Evolutionary conservation across 2,888 invertebrate species (phyloP).

Genomic region (Atherix ibis): DNA sequence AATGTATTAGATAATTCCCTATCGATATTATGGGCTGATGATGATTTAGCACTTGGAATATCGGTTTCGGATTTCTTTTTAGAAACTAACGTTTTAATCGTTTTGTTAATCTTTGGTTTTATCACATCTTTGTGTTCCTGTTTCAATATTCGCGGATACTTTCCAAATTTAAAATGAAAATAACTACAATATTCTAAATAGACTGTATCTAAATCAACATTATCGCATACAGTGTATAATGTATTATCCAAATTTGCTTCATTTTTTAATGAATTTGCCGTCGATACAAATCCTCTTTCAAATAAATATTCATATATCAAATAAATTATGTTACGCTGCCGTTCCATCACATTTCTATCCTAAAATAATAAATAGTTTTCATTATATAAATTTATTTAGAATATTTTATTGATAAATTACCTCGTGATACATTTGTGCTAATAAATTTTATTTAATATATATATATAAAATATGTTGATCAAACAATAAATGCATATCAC

Average conservation of each 20-base stretch:
- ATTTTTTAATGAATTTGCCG: slow-evolving; percentile 45
- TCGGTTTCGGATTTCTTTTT: background rate
- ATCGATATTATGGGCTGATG: background rate
- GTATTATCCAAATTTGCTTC: slow-evolving; percentile 54
- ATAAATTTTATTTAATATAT: too few species aligned
- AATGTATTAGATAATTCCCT: slow-evolving; percentile 7
- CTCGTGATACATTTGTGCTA: too few species aligned
- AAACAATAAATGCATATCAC: too few species aligned
- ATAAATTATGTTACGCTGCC: slow-evolving; percentile 40
- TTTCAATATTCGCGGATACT: slow-evolving; percentile 66
- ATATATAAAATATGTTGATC: too few species aligned
- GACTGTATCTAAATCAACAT: slow-evolving; percentile 76
- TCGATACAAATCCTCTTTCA: slow-evolving; percentile 46
- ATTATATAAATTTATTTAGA: too few species aligned
- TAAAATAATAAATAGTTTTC: too few species aligned
- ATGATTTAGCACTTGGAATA: background rate
- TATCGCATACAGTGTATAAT: slow-evolving; percentile 67
- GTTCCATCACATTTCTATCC: slow-evolving; percentile 3
- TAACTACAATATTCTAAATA: slow-evolving; percentile 80
- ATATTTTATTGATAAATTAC: too few species aligned
- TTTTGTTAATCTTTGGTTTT: slow-evolving; percentile 7
- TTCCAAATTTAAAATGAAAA: slow-evolving; percentile 70
- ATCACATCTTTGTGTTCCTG: too few species aligned
- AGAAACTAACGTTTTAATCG: background rate
- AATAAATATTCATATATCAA: slow-evolving; percentile 50